These are phyloP conservation scores for Heliconius erato DNA, from an alignment of 2,888 invertebrate species.

Conservation along the genomic window DNA sequence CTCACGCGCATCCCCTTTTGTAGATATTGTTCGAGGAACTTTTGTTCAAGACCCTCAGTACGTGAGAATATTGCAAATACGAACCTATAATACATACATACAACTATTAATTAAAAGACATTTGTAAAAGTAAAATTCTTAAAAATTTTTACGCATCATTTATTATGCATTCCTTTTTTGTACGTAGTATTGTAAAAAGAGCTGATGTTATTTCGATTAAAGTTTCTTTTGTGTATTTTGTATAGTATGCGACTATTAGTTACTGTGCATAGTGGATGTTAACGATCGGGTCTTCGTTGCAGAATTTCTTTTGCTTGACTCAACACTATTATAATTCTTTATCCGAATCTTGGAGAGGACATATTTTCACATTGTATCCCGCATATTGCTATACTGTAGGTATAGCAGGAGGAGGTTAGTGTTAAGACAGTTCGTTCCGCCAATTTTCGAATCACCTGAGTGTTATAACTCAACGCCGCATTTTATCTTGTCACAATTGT, in stretches of 20 bases:
- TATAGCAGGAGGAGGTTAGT: no score
- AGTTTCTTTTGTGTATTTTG: not conserved
- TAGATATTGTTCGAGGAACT: constrained; percentile 29
- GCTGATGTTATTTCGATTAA: not conserved
- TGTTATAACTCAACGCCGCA: no score
- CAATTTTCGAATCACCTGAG: no score
- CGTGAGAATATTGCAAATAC: constrained; percentile 45
- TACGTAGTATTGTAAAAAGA: not conserved
- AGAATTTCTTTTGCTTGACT: not conserved
- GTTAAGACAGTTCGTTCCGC: no score
- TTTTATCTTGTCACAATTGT: no score
- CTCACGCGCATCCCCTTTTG: constrained; percentile 43
- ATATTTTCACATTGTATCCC: no score
- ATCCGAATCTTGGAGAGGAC: not conserved
- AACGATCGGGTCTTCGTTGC: no score
- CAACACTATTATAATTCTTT: not conserved
- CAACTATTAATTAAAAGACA: constrained; percentile 10
- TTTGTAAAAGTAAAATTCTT: constrained; percentile 5
- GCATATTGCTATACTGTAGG: no score
- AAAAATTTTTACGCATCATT: constrained; percentile 23
- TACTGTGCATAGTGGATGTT: not conserved
- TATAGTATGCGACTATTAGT: not conserved
- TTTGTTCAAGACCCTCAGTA: constrained; percentile 11
- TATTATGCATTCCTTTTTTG: constrained; percentile 21
- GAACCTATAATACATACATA: not conserved